phyloP scores from a whole-genome alignment of 1,140 invertebrate species.

The Lordiphosa clarofinis region DNA sequence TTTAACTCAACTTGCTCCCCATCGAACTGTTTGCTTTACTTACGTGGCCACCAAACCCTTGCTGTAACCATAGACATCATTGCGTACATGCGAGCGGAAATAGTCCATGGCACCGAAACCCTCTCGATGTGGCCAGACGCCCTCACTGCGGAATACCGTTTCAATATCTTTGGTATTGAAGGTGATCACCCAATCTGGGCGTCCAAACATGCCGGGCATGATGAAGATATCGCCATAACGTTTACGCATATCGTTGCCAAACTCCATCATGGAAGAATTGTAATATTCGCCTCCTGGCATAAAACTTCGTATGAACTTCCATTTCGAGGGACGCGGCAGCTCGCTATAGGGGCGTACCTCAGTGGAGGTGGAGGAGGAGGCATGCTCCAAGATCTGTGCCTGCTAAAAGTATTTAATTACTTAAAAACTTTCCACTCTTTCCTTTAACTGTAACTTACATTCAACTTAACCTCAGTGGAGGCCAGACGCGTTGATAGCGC shows the following conservation, averaged over 20 bases:
- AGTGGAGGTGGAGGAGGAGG: no score
- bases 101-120: slow-evolving; percentile 49
- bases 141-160: slow-evolving; percentile 62
- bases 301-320: slow-evolving; percentile 45
- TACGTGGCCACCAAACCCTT: slow-evolving; percentile 44
- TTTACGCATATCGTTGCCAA: slow-evolving; percentile 26
- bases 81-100: slow-evolving; percentile 38
- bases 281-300: slow-evolving; percentile 51
- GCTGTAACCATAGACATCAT: slow-evolving; percentile 30
- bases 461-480: background rate
- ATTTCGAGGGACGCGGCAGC: slow-evolving; percentile 38
- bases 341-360: slow-evolving; percentile 21
- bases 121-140: slow-evolving; percentile 62
- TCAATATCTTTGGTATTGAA: slow-evolving; percentile 59
- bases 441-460: background rate
- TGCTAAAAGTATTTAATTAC: no score
- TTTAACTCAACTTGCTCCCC: no score
- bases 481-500: slow-evolving; percentile 4
- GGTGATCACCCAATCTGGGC: slow-evolving; percentile 44
- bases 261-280: slow-evolving; percentile 39
- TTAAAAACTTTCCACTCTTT: no score
- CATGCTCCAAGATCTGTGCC: background rate
- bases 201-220: slow-evolving; percentile 59
- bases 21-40: background rate
- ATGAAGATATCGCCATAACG: slow-evolving; percentile 56